These are phyloP conservation scores for Perca schrenkii DNA, from an alignment of 2,113 vertebrate species.

Conservation along the genomic window DNA sequence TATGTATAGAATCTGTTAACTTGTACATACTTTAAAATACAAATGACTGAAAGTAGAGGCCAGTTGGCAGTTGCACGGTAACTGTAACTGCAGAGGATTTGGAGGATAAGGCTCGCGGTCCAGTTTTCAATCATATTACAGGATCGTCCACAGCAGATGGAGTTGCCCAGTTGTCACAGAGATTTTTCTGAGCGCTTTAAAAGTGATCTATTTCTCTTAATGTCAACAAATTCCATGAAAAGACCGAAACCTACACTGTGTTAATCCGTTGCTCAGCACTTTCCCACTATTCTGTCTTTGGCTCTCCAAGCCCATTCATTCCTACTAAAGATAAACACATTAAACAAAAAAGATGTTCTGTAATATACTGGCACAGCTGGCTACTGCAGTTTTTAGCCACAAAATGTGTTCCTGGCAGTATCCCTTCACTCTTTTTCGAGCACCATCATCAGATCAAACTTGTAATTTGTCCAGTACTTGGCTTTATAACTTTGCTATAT, in stretches of 20 bases:
- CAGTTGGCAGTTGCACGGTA: neutral
- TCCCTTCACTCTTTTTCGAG: too few relatives aligned
- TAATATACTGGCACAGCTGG: neutral
- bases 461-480: too few relatives aligned
- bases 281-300: neutral
- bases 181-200: neutral
- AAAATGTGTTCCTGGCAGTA: too few relatives aligned
- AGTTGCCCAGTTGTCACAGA: neutral
- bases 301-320: neutral
- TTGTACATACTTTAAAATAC: neutral
- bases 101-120: neutral
- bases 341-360: neutral
- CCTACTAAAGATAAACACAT: neutral
- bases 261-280: neutral
- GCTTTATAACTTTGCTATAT: too few relatives aligned
- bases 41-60: neutral
- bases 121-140: neutral
- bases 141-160: neutral
- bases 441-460: too few relatives aligned
- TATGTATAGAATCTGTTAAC: neutral
- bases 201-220: neutral
- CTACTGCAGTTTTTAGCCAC: neutral
- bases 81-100: slow-evolving; percentile 4
- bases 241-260: neutral
- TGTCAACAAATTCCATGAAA: neutral